Base-by-base conservation (phyloP, 2,113 vertebrate genomes). In the Brevimyrus niger region DNA sequence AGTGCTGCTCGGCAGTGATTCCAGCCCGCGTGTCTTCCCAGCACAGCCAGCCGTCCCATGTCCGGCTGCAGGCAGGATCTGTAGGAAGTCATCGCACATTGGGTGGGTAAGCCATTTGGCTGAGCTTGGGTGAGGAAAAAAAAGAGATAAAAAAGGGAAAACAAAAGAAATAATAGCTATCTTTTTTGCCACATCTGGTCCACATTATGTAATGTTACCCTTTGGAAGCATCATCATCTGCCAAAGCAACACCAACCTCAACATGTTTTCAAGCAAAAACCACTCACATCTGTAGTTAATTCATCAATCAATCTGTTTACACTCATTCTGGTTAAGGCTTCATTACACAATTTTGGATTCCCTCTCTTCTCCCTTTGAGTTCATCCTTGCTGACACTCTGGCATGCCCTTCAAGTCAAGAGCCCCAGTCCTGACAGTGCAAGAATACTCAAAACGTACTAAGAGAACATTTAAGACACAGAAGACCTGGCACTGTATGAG, bases 31-130 rank as follows among this genome's bases (percentile, higher is more conserved):
- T 96, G 85, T 98, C 97, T 0, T 96, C 97, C 98, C 98, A 99
- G 90, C 98, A 99, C 88, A 99, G 90, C 98, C 98, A 99, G 0
- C 98, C 98, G 15, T 99, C 98, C 98, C 98, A 99, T 0, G 98
- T 99, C 69, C 97, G 96, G 91, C 97, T 98, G 93, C 98, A 99
- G 92, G 95, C 91, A 17, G 94, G 89, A 44, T 96, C 98, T 97
- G 55, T 51, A 76, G 19, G 48, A 65, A 23, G 23, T 61, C 69
- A 55, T 21, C 23, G 48, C 42, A 84, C 73, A 88, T 44, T 87
- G 42, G 73, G 35, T 19, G 35, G 73, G 73, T 80, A 42, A 80
- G 13, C 73, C 73, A 7, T 80, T 80, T 42, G 73, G 73, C 13
- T 80, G 31, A 80, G 73, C 31, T 42, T 35, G 35, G 35, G 35